Evolutionary conservation across 2,888 invertebrate genomes (phyloP), one percentile per base, ranked within the genome.

Genomic region (Clanis bilineata): DNA sequence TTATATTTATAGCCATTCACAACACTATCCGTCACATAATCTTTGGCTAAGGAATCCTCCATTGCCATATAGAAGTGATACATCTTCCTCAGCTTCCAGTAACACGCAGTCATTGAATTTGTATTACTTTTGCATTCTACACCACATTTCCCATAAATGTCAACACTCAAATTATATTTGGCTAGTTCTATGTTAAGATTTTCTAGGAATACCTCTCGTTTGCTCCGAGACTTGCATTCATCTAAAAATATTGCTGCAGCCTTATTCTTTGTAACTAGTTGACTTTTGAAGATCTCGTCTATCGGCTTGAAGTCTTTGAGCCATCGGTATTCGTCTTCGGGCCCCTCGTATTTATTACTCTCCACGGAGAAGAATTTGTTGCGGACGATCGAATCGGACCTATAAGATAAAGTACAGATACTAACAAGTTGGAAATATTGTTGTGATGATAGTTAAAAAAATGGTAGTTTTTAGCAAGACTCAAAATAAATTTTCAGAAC

Each of bases 51-150:
- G 10, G 95, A 95, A 79, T 96, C 96, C 80, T 96, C 96, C 72
- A 96, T 94, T 0, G 94, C 93, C 45, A 96, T 80, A 71, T 96
- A 96, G 76, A 96, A 96, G 74, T 94, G 95, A 77, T 96, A 96
- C 58, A 93, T 86, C 51, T 86, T 86, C 68, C 88, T 92, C 22
- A 93, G 57, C 59, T 79, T 86, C 71, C 80, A 85, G 59, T 84
- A 84, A 63, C 88, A 90, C 0, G 85, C 72, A 0, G 74, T 76
- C 74, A 85, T 79, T 0, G 78, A 75, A 39, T 69, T 78, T 0
- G 78, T 75, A 39, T 69, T 78, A 36, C 76, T 76, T 10, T 70
- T 80, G 62, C 88, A 89, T 56, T 79, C 71, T 38, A 65, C 38
- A 0, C 94, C 93, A 73, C 94, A 94, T 28, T 85, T 74, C 0